Conservation (phyloP, 2,113 vertebrate genomes). For the Gymnobelideus leadbeateri region DNA sequence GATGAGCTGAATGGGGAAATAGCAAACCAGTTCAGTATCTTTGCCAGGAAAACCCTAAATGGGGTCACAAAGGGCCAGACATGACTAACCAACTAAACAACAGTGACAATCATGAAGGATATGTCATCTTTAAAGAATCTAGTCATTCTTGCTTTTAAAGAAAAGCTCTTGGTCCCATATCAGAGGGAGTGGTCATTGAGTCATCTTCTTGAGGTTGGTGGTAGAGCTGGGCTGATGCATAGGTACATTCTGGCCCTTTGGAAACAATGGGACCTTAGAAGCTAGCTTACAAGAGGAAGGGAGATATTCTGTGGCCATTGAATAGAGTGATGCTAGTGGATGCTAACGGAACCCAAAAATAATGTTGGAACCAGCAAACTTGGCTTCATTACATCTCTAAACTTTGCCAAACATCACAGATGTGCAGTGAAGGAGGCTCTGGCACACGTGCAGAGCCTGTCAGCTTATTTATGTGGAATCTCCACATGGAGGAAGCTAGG, state of each 20-base stretch:
- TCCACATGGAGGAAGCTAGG: too few relatives aligned
- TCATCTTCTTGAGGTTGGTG: constrained; percentile 33
- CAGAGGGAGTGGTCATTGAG: constrained; percentile 31
- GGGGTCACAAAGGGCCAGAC: background rate
- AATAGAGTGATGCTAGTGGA: constrained; percentile 57
- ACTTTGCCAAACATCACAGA: constrained; percentile 54
- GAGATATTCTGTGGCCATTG: constrained; percentile 38
- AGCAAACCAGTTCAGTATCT: background rate
- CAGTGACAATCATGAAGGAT: background rate
- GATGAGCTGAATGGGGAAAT: background rate
- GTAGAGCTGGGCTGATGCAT: constrained; percentile 52
- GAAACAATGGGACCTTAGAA: constrained; percentile 63
- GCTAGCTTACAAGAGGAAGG: constrained; percentile 19
- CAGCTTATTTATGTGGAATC: background rate
- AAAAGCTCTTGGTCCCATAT: constrained; percentile 49
- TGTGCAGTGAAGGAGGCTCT: background rate
- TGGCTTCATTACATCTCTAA: constrained; percentile 45
- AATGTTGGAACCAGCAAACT: constrained; percentile 49
- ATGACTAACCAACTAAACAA: background rate
- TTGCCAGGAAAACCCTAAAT: background rate
- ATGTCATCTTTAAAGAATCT: constrained; percentile 49
- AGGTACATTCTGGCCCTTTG: constrained; percentile 26
- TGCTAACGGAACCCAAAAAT: constrained; percentile 40
- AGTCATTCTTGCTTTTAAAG: constrained; percentile 15
- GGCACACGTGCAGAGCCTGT: background rate